Base-by-base conservation (phyloP, 2,113 vertebrate species). In the Calidris pugnax region DNA sequence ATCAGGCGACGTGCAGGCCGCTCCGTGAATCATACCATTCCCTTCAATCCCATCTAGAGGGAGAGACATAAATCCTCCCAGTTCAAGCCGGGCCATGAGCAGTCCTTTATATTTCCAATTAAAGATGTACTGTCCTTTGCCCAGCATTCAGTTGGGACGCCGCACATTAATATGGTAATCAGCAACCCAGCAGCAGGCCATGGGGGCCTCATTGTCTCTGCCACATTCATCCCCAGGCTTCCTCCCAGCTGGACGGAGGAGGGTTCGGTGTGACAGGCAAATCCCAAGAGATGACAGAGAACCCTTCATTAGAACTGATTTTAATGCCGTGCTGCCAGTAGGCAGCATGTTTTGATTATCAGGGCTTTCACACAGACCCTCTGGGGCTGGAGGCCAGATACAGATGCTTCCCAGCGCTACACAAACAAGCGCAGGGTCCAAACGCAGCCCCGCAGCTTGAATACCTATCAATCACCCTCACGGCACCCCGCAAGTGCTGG, bases 11-110 rank as follows among this genome's bases (percentile, higher is more conserved):
- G 73, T 96, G 86, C 90, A 66, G 41, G 23, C 85, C 51, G 77
- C 97, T 97, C 95, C 82, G 84, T 98, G 98, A 98, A 98, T 98
- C 97, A 97, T 93, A 96, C 98, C 95, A 87, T 97, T 98, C 97
- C 98, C 98, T 98, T 98, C 98, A 98, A 98, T 98, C 97, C 97
- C 95, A 96, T 98, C 98, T 93, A 97, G 76, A 94, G 96, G 97
- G 97, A 97, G 15, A 91, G 86, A 95, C 96, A 98, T 99, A 98
- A 99, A 99, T 99, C 98, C 98, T 97, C 97, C 95, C 93, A 63
- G 91, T 97, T 95, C 93, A 96, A 96, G 95, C 95, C 22, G 20
- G 93, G 84, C 96, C 97, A 97, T 45, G 92, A 95, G 90, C 97
- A 97, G 88, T 87, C 94, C 97, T 98, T 98, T 97, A 96, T 92